Conservation (phyloP, 2,888 invertebrate species). For the Melanostoma mellinum region DNA sequence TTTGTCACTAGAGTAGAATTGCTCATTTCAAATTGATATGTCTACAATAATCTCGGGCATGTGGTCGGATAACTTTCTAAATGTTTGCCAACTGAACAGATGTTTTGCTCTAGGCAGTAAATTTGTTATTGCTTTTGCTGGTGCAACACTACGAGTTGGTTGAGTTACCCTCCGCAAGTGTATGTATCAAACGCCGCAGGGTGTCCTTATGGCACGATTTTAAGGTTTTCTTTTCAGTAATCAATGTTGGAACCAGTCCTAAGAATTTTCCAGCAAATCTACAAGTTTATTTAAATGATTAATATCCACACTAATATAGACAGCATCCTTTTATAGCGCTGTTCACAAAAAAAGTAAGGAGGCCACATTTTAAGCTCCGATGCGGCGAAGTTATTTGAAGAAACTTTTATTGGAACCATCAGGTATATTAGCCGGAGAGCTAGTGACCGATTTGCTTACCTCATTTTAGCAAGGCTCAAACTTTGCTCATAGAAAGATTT, state of each 20-base stretch:
- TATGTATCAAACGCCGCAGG: slow-evolving; percentile 40
- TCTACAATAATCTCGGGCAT: slow-evolving; percentile 74
- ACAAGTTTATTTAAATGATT: background rate
- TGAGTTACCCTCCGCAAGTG: slow-evolving; percentile 4
- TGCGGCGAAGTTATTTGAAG: no score
- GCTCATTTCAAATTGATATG: slow-evolving; percentile 61
- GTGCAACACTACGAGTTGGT: background rate
- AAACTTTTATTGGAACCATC: no score
- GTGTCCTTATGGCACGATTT: slow-evolving; percentile 58
- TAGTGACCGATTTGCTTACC: no score
- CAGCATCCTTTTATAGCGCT: no score
- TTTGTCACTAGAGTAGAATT: background rate
- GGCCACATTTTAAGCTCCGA: no score
- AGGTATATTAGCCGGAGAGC: no score
- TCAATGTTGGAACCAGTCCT: background rate
- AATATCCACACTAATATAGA: no score
- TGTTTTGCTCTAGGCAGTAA: slow-evolving; percentile 72
- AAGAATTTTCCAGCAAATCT: no score
- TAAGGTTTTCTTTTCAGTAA: slow-evolving; percentile 25
- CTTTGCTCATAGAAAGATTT: no score
- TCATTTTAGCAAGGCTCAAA: no score
- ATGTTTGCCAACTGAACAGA: slow-evolving; percentile 74
- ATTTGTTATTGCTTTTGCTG: slow-evolving; percentile 1
- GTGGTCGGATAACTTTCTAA: slow-evolving; percentile 73
- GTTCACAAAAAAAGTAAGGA: no score